Evolutionary conservation across 2,888 invertebrate species (phyloP).

Genomic region (Dorcus parallelipipedus): DNA sequence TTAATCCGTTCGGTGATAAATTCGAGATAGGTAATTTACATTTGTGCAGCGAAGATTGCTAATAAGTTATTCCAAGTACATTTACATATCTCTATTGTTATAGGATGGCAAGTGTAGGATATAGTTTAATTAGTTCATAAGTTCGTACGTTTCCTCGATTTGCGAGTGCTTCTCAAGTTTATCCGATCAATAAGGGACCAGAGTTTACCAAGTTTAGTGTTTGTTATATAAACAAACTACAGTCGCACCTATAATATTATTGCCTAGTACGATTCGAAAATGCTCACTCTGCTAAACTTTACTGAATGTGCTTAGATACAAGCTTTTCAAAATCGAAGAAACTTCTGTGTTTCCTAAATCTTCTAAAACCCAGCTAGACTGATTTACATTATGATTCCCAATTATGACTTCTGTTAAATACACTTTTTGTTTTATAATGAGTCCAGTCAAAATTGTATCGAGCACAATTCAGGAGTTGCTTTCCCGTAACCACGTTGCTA

Average conservation of each 20-base stretch:
- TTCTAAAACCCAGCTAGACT: too few relatives aligned
- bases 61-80: conserved; percentile 32
- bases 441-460: too few relatives aligned
- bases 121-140: conserved; percentile 52
- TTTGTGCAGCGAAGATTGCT: conserved; percentile 1
- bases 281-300: not conserved
- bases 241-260: conserved; percentile 39
- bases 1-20: not conserved
- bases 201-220: conserved; percentile 43
- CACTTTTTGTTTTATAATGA: too few relatives aligned
- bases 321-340: too few relatives aligned
- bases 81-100: conserved; percentile 50
- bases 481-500: too few relatives aligned
- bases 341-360: too few relatives aligned
- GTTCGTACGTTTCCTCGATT: conserved; percentile 46
- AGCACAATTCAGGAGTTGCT: too few relatives aligned
- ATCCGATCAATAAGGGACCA: conserved; percentile 46
- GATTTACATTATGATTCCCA: too few relatives aligned
- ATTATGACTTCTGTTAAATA: too few relatives aligned
- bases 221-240: conserved; percentile 46
- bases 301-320: too few relatives aligned
- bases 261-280: conserved; percentile 17
- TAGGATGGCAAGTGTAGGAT: conserved; percentile 46
- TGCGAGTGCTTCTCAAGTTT: conserved; percentile 40
- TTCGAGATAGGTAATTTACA: conserved; percentile 7